These are phyloP conservation scores for Melopsittacus undulatus DNA, from an alignment of 2,797 vertebrate species.

Conservation along the genomic window DNA sequence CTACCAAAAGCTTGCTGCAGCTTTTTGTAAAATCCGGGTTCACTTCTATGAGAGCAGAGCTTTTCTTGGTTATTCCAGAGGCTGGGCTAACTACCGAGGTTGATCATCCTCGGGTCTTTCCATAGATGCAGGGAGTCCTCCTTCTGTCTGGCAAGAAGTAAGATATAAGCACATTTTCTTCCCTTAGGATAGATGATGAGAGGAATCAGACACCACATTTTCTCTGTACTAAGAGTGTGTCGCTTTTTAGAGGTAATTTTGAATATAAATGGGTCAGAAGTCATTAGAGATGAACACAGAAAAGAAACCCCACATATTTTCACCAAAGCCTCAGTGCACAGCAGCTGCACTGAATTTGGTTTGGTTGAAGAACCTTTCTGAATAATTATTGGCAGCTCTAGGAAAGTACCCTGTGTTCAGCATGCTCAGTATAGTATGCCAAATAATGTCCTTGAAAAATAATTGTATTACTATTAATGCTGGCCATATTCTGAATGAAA, in stretches of 20 bases:
- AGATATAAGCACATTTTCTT: not conserved
- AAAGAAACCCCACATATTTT: not conserved
- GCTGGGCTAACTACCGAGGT: not conserved
- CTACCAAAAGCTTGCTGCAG: not conserved
- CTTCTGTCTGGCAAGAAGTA: not conserved
- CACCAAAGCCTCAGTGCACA: not conserved
- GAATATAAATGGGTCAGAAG: not conserved
- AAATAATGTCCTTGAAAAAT: constrained; percentile 51
- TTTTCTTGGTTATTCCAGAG: not conserved
- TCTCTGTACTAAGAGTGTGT: not conserved
- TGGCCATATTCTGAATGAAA: constrained; percentile 16
- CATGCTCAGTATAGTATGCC: not conserved
- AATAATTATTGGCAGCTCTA: not conserved
- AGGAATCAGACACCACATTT: not conserved
- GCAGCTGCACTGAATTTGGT: not conserved
- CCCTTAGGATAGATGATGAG: not conserved
- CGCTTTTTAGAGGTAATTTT: not conserved
- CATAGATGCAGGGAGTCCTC: not conserved
- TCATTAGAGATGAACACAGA: not conserved
- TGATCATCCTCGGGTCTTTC: not conserved
- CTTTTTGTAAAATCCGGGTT: not conserved
- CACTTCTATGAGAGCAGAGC: not conserved
- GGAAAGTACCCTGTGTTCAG: not conserved
- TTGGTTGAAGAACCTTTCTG: not conserved
- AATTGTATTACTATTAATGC: not conserved